These are phyloP conservation scores for Leptocoma aspasia DNA, from an alignment of 2,113 vertebrate genomes.

Conservation along the genomic window DNA sequence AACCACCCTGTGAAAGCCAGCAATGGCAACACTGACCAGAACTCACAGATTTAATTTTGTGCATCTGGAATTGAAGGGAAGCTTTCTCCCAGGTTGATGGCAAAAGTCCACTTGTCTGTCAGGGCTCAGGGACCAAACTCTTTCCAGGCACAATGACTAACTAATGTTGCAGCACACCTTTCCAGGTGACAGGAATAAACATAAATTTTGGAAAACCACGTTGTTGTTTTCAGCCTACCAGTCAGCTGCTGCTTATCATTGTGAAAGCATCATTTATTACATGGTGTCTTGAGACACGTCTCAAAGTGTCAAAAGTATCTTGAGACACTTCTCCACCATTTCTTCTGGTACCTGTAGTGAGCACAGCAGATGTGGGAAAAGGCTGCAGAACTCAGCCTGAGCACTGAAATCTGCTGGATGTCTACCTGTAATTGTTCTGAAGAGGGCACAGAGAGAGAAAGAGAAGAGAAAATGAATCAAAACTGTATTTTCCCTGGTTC, in stretches of 20 bases:
- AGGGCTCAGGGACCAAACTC: not conserved
- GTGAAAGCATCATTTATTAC: not conserved
- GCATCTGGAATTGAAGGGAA: constrained; percentile 56
- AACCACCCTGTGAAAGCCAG: constrained; percentile 30
- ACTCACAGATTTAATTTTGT: constrained; percentile 43
- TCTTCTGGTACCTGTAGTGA: not conserved
- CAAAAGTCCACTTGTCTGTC: constrained; percentile 20
- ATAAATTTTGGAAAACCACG: not conserved
- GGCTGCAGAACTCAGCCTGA: not conserved
- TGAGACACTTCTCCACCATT: not conserved
- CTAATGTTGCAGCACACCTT: not conserved
- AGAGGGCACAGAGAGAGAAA: not conserved
- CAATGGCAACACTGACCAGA: constrained; percentile 51
- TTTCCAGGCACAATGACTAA: not conserved
- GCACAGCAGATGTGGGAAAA: not conserved
- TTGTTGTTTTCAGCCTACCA: not conserved
- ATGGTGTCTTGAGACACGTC: not conserved
- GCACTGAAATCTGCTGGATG: not conserved
- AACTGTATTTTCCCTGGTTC: not conserved
- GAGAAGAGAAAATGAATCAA: not conserved
- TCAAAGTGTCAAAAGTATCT: not conserved
- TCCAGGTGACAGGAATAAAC: constrained; percentile 28
- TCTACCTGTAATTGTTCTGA: not conserved
- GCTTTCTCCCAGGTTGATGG: not conserved
- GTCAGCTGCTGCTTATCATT: not conserved